Percentiles rank a stretch among this genome's conserved stretches.
Conservation (phyloP, 92 coral and sea anemone genomes). For the Nematostella vectensis region DNA sequence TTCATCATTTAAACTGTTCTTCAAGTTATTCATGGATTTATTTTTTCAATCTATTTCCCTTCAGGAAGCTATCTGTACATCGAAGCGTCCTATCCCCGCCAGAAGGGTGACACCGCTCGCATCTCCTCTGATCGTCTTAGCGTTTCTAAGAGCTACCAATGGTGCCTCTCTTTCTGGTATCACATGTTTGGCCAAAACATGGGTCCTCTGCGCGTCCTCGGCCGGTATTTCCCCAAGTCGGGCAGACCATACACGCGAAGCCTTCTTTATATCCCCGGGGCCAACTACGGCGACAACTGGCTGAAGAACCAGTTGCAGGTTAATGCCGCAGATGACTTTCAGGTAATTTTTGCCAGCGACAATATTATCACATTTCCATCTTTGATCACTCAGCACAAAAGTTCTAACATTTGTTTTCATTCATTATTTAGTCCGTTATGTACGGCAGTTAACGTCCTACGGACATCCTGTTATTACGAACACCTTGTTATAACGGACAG, state of each 20-base stretch:
- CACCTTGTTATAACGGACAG: too few species aligned
- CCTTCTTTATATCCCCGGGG: slow-evolving; percentile 24
- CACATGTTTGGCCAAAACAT: slow-evolving; percentile 85
- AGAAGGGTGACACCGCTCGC: slow-evolving; percentile 61
- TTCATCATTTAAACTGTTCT: too few species aligned
- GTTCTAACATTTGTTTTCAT: too few species aligned
- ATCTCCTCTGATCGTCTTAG: slow-evolving; percentile 71
- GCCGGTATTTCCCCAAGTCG: slow-evolving; percentile 32
- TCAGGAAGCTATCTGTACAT: slow-evolving; percentile 82
- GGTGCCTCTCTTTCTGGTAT: slow-evolving; percentile 91
- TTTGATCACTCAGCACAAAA: too few species aligned
- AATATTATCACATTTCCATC: too few species aligned
- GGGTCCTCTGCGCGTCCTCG: slow-evolving; percentile 50
- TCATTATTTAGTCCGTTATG: too few species aligned
- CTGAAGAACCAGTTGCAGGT: slow-evolving; percentile 46
- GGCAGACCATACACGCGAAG: slow-evolving; percentile 32
- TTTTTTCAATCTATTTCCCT: too few species aligned
- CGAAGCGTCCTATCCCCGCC: slow-evolving; percentile 76
- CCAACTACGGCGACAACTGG: slow-evolving; percentile 83
- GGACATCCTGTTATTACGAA: too few species aligned
- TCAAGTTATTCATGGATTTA: too few species aligned
- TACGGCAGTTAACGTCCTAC: too few species aligned
- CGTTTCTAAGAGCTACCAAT: slow-evolving; percentile 43
- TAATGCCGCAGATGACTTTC: slow-evolving; percentile 79
- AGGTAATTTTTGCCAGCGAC: slow-evolving; percentile 56